Evolutionary conservation across 2,113 vertebrate genomes (phyloP), one percentile per base, ranked within the genome.

Genomic region (Phaethon lepturus): DNA sequence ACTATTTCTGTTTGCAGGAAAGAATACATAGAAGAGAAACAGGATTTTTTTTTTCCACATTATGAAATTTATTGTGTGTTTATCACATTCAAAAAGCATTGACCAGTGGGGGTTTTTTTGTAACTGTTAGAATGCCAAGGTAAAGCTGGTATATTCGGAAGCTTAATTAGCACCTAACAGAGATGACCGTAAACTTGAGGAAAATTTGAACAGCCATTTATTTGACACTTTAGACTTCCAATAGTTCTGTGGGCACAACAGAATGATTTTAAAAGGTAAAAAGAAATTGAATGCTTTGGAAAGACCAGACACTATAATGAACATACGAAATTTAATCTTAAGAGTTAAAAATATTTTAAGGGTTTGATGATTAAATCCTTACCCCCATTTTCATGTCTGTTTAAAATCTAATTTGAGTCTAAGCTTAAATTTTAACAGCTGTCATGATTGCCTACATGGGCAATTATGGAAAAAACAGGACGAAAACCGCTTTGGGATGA

Each of bases 1-100:
- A 90, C 94, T 95, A 91, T 98, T 98, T 98, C 98, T 98, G 98
- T 98, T 98, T 98, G 98, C 98, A 98, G 98, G 98, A 98, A 97
- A 98, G 98, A 98, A 98, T 94, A 98, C 96, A 97, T 59, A 92
- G 81, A 95, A 98, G 74, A 94, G 81, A 97, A 98, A 96, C 50
- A 93, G 86, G 80, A 92, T 60, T 33, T 64, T 90, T 60, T 73
- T 71, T 45, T 29, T 59, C 4, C 17, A 71, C 47, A 67, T 67
- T 90, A 88, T 62, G 11, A 58, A 94, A 95, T 94, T 97, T 96
- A 93, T 89, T 98, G 98, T 98, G 98, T 98, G 98, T 98, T 98
- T 97, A 97, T 97, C 96, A 93, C 92, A 81, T 97, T 98, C 98
- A 98, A 98, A 98, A 98, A 98, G 98, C 98, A 98, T 97, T 98